Conservation (phyloP, 2,797 vertebrate genomes). For the Darevskia nairensis region DNA sequence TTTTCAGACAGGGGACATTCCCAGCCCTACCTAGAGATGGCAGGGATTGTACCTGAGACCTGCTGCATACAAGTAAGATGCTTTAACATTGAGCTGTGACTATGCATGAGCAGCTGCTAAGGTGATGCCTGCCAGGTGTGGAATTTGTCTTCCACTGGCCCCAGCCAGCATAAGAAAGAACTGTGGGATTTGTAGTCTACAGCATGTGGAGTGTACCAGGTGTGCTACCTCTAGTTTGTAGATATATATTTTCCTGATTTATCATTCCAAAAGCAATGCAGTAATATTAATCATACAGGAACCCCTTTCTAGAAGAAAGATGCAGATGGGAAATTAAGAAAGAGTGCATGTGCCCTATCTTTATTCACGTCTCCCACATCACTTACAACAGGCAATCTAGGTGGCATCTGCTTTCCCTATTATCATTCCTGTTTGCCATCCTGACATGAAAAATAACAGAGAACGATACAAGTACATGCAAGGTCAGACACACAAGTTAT, state of each 20-base stretch:
- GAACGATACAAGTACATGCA: background rate
- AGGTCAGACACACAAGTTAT: conserved; percentile 3
- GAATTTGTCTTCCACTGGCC: background rate
- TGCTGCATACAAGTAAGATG: too few relatives aligned
- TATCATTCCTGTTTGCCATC: background rate
- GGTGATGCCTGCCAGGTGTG: background rate
- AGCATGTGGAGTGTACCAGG: background rate
- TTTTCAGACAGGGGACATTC: too few relatives aligned
- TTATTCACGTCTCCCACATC: too few relatives aligned
- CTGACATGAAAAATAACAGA: conserved; percentile 18
- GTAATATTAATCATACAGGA: background rate
- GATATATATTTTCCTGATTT: conserved; percentile 37
- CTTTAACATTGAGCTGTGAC: too few relatives aligned
- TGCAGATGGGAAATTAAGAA: background rate
- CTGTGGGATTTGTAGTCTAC: too few relatives aligned
- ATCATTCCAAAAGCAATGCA: conserved; percentile 48
- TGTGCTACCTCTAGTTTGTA: background rate
- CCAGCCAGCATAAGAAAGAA: too few relatives aligned
- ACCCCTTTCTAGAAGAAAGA: background rate
- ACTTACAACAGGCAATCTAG: background rate
- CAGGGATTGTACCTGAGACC: too few relatives aligned
- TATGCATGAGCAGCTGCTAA: background rate
- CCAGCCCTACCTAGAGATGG: too few relatives aligned
- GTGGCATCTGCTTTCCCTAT: background rate
- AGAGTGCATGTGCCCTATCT: background rate